Percentiles rank a stretch among this genome's conserved stretches.
These are phyloP conservation scores for Ectropis crepuscularia DNA, from an alignment of 2,888 invertebrate species.

Conservation along the genomic window DNA sequence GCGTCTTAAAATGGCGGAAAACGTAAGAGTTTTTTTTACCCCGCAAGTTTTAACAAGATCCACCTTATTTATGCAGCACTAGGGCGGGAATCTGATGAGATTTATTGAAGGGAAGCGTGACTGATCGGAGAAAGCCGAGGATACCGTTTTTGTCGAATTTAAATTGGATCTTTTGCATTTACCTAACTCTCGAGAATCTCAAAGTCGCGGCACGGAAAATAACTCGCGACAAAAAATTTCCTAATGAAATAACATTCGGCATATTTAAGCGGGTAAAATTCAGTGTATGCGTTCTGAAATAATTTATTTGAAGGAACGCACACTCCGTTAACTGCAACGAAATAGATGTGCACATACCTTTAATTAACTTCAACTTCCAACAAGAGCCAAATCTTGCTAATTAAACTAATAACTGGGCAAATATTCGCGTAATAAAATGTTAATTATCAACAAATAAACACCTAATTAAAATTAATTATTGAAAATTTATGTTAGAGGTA, in stretches of 20 bases:
- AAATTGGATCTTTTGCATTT: conserved; percentile 34
- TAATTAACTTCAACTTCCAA: conserved; percentile 20
- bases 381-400: conserved; percentile 21
- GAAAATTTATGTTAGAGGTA: conserved; percentile 37
- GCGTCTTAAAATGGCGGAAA: conserved; percentile 77
- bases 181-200: conserved; percentile 22
- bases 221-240: conserved; percentile 23
- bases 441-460: conserved; percentile 33
- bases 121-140: conserved; percentile 68
- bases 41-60: conserved; percentile 83
- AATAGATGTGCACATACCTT: conserved; percentile 21
- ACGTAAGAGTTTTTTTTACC: conserved; percentile 72
- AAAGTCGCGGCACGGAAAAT: conserved; percentile 17
- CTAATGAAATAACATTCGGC: conserved; percentile 22
- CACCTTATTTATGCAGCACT: conserved; percentile 78
- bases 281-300: conserved; percentile 16
- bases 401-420: conserved; percentile 27
- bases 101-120: conserved; percentile 79
- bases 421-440: conserved; percentile 28
- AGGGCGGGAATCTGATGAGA: conserved; percentile 72
- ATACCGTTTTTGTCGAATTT: conserved; percentile 37
- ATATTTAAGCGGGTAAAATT: conserved; percentile 14
- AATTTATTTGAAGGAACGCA: conserved; percentile 15
- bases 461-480: conserved; percentile 47
- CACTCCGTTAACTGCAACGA: conserved; percentile 17